These are phyloP conservation scores for Andrena camellia DNA, from an alignment of 2,888 invertebrate genomes.

Conservation along the genomic window DNA sequence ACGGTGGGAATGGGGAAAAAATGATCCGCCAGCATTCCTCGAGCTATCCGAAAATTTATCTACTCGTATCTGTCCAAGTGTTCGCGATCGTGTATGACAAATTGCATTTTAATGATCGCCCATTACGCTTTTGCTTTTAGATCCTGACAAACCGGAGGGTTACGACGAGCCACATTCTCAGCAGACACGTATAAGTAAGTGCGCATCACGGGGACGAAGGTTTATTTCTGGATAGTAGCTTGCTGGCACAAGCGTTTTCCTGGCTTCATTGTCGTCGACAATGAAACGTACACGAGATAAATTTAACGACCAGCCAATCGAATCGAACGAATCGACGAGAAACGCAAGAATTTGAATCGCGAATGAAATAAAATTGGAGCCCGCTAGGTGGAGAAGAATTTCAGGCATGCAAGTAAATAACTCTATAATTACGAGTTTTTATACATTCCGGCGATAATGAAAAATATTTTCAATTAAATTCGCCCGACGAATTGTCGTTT, in stretches of 20 bases:
- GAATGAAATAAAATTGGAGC: constrained; percentile 15
- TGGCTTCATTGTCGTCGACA: constrained; percentile 32
- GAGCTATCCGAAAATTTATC: constrained; percentile 20
- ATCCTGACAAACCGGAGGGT: constrained; percentile 81
- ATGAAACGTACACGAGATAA: constrained; percentile 32
- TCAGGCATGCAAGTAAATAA: constrained; percentile 1
- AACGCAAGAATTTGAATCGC: not conserved
- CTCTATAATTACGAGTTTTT: not conserved
- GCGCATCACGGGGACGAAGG: constrained; percentile 34
- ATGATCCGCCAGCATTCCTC: not conserved
- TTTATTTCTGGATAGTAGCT: constrained; percentile 56
- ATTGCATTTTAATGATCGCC: constrained; percentile 16
- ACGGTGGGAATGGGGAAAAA: not conserved
- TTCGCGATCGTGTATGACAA: constrained; percentile 21
- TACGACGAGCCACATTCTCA: constrained; percentile 83
- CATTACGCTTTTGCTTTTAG: constrained; percentile 71
- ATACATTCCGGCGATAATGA: not conserved
- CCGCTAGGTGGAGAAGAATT: not conserved
- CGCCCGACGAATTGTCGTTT: constrained; percentile 32
- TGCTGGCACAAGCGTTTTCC: constrained; percentile 37
- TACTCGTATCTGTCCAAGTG: not conserved
- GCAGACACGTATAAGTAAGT: constrained; percentile 84
- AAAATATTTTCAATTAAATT: constrained; percentile 43
- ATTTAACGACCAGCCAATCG: constrained; percentile 21
- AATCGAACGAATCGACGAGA: constrained; percentile 2